These are phyloP conservation scores for Megalurothrips usitatus DNA, from an alignment of 2,888 invertebrate genomes.

Conservation along the genomic window DNA sequence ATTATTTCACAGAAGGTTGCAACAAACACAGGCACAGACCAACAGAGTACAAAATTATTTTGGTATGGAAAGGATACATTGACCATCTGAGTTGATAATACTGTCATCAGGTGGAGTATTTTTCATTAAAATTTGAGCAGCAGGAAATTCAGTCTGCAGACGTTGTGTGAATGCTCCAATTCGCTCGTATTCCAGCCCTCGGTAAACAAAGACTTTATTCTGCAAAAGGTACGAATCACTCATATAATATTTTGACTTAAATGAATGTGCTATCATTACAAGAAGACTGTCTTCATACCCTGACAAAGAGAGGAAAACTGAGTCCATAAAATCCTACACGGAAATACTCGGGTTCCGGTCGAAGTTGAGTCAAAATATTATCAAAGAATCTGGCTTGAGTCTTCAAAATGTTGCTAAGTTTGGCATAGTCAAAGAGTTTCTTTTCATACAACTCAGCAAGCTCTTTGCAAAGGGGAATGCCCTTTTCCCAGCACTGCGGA, in stretches of 20 bases:
- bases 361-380: conserved; percentile 78
- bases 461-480: conserved; percentile 86
- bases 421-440: conserved; percentile 79
- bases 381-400: conserved; percentile 87
- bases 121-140: conserved; percentile 87
- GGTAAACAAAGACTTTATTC: conserved; percentile 93
- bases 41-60: too few relatives aligned
- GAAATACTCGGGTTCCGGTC: conserved; percentile 93
- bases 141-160: conserved; percentile 88
- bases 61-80: conserved; percentile 59
- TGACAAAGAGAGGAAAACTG: conserved; percentile 88
- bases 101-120: conserved; percentile 87
- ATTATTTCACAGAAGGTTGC: too few relatives aligned
- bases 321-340: conserved; percentile 92
- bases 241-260: conserved; percentile 23
- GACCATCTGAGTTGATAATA: conserved; percentile 77
- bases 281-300: conserved; percentile 56
- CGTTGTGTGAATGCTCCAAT: conserved; percentile 91
- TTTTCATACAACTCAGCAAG: conserved; percentile 81
- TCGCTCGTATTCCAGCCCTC: conserved; percentile 91
- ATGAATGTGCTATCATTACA: neutral
- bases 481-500: conserved; percentile 89
- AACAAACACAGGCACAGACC: too few relatives aligned
- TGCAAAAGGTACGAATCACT: conserved; percentile 46
- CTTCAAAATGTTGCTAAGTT: conserved; percentile 76